These are phyloP conservation scores for Ferdinandea cuprea DNA, from an alignment of 2,888 invertebrate species.

Conservation along the genomic window DNA sequence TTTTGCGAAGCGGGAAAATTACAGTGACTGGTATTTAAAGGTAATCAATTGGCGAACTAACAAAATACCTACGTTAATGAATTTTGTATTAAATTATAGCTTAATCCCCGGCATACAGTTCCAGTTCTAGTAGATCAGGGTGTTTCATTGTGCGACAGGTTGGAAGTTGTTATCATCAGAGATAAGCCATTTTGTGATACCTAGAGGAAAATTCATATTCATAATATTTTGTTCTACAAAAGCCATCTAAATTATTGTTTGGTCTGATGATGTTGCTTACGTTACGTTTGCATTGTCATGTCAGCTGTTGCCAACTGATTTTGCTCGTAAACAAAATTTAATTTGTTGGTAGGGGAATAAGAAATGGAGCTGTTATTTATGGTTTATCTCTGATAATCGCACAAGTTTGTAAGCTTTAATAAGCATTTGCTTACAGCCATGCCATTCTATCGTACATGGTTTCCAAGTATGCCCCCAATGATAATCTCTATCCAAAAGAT, in stretches of 20 bases:
- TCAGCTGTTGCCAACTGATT: no score
- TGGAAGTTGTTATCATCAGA: conserved; percentile 17
- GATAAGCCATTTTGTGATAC: no score
- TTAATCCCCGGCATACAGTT: conserved; percentile 84
- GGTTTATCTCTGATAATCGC: no score
- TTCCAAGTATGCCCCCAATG: conserved; percentile 83
- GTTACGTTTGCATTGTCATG: no score
- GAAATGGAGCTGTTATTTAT: no score
- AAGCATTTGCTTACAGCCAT: conserved; percentile 78
- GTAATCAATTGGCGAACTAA: conserved; percentile 11
- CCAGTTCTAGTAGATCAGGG: conserved; percentile 84
- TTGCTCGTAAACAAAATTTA: no score
- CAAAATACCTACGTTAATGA: neutral
- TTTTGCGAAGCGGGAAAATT: conserved; percentile 55
- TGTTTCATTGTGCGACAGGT: conserved; percentile 83
- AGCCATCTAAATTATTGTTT: no score
- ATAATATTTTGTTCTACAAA: no score
- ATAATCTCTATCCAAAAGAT: conserved; percentile 84
- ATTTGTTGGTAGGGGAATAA: no score
- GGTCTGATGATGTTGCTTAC: no score
- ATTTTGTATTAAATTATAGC: conserved; percentile 78
- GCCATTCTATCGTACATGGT: conserved; percentile 83
- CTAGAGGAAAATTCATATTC: neutral
- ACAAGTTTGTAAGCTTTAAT: no score
- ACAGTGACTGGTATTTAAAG: conserved; percentile 74